Percentiles rank a stretch among this genome's conserved stretches.
phyloP scores from a whole-genome alignment of 1,140 invertebrate genomes.

The Coboldia fuscipes region DNA sequence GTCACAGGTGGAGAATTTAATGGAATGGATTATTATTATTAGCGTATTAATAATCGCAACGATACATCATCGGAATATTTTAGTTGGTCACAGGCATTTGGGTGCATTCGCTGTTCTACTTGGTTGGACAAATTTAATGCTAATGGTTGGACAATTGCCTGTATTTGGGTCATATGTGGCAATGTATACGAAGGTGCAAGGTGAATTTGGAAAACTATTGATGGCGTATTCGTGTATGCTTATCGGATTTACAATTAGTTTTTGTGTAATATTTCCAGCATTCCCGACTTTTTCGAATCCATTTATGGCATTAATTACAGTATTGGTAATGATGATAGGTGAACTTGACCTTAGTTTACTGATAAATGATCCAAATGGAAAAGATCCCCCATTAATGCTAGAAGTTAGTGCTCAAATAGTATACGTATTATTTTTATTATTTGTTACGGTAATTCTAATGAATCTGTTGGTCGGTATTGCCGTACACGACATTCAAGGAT shows the following conservation, averaged over 20 bases:
- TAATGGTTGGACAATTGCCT: constrained; percentile 67
- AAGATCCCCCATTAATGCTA: constrained; percentile 33
- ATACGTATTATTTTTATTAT: constrained; percentile 48
- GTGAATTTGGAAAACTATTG: constrained; percentile 63
- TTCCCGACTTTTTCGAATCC: constrained; percentile 57
- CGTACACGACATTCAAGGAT: constrained; percentile 55
- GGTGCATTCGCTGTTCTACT: constrained; percentile 63
- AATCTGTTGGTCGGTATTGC: constrained; percentile 60
- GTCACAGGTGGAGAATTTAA: constrained; percentile 58
- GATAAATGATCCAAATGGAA: constrained; percentile 36
- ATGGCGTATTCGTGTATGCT: constrained; percentile 64
- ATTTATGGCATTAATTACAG: constrained; percentile 57
- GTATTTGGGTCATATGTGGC: constrained; percentile 70
- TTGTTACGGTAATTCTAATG: constrained; percentile 64
- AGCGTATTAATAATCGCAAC: constrained; percentile 39
- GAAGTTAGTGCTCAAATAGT: constrained; percentile 49
- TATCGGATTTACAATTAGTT: constrained; percentile 67
- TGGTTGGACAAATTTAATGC: constrained; percentile 69
- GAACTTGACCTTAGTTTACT: constrained; percentile 51
- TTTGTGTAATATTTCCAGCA: constrained; percentile 65
- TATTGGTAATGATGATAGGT: constrained; percentile 77
- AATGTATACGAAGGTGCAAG: constrained; percentile 68
- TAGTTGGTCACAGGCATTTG: constrained; percentile 22
- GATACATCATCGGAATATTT: not conserved
- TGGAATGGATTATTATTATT: constrained; percentile 64